Base-by-base conservation (phyloP, 2,113 vertebrate species). In the Sclerurus mexicanus region DNA sequence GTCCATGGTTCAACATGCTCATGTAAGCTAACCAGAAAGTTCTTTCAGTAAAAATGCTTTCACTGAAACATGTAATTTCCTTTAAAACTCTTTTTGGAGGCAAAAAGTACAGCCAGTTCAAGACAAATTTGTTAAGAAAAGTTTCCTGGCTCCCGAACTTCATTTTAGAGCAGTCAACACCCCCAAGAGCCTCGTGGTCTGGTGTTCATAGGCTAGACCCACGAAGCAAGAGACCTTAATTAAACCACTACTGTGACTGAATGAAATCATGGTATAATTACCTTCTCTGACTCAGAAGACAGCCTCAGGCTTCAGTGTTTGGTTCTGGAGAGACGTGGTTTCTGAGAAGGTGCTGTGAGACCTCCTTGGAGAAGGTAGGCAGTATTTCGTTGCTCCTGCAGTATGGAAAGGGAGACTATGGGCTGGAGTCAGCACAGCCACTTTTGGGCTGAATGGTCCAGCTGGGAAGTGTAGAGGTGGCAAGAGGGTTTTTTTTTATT, bases 111-210 rank as follows among this genome's bases (percentile, higher is more conserved):
- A 69, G 11, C 7, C 13, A 49, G 19, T 82, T 87, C 30, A 59
- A 27, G 40, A 86, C 53, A 8, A 33, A 30, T 56, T 33, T 55
- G 25, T 85, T 40, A 62, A 23, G n/a, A 62, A 87, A 84, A 52
- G 4, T 64, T 72, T 87, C 25, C 40, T 73, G 49, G 28, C 40
- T 87, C 49, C 67, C 64, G 9, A 79, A 25, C 14, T 25, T 89
- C 8, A 27, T 46, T 85, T 94, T 31, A 55, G 40, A 85, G 53
- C 4, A 6, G 50, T 40, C 21, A 59, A 62, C 0, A 0, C 2
- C 20, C 10, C 5, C 8, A 33, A 11, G 47, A 82, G 25, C 12
- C 47, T 11, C 6, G 13, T 18, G 37, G n/a, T 37, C 33, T 60
- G 22, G 4, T 58, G 33, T 8, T 78, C 47, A 40, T 33, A 82